A percentile compares a stretch with the other conserved stretches of the same genome.
These are phyloP conservation scores for Archocentrus centrarchus DNA, from an alignment of 2,113 vertebrate genomes.

Conservation along the genomic window DNA sequence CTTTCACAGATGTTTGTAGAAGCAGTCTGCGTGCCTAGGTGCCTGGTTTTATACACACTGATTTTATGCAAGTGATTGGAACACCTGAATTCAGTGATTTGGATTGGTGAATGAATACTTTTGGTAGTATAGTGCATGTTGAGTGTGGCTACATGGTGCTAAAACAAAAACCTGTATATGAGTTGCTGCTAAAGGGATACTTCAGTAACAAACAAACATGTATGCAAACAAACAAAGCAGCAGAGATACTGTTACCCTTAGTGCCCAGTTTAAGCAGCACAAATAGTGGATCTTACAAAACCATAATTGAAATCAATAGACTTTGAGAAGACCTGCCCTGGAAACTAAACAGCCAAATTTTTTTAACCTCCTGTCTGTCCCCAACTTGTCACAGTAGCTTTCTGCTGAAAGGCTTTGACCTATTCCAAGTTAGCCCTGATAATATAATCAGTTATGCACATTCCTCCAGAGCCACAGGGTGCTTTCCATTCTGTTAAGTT, in stretches of 20 bases:
- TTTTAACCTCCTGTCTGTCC: background rate
- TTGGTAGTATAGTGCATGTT: background rate
- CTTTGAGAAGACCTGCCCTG: background rate
- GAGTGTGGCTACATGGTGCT: background rate
- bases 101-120: no score
- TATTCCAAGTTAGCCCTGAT: background rate
- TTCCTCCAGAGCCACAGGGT: background rate
- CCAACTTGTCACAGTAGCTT: background rate
- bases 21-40: no score
- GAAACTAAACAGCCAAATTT: background rate
- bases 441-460: background rate
- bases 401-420: background rate
- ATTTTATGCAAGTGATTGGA: no score
- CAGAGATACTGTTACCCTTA: background rate
- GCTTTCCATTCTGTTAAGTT: background rate
- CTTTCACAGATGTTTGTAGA: no score
- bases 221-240: background rate
- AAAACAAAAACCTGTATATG: background rate
- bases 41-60: no score
- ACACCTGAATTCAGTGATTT: no score
- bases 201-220: no score
- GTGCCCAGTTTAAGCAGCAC: background rate
- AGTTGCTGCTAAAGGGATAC: background rate
- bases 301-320: background rate
- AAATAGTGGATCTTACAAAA: background rate